A percentile compares a stretch with the other conserved stretches of the same genome.
These are phyloP conservation scores for Clytia hemisphaerica DNA, from an alignment of 30 jellyfish, hydroid and myxozoan genomes.

Conservation along the genomic window DNA sequence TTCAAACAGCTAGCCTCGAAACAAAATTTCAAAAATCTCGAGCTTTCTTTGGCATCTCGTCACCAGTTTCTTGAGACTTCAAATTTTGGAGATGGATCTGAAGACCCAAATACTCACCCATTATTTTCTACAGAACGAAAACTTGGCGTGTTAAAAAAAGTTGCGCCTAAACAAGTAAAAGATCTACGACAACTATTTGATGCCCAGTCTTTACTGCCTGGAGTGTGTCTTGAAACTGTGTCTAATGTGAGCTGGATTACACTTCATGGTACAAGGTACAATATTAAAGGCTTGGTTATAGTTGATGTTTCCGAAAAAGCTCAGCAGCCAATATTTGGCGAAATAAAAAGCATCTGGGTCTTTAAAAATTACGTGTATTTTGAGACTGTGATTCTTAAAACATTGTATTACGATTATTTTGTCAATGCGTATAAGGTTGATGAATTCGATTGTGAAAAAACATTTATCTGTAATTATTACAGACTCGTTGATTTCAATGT, in stretches of 20 bases:
- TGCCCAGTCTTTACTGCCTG: constrained; percentile 7
- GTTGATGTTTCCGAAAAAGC: constrained; percentile 8
- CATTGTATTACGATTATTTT: not conserved
- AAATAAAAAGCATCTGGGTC: not conserved
- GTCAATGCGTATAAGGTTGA: constrained; percentile 15
- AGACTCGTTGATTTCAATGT: constrained; percentile 25
- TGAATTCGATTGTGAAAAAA: not conserved
- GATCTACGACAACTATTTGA: not conserved
- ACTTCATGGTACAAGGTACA: constrained; percentile 9
- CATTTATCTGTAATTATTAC: not conserved
- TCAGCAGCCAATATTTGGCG: constrained; percentile 17
- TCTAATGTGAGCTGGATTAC: constrained; percentile 21
- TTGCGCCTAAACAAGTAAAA: not conserved
- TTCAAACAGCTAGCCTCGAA: constrained; percentile 6
- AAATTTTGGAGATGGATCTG: constrained; percentile 3
- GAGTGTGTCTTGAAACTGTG: not conserved
- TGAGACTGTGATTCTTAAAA: constrained; percentile 1
- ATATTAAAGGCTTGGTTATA: constrained; percentile 3
- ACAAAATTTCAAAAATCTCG: constrained; percentile 17
- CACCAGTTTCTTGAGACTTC: constrained; percentile 8
- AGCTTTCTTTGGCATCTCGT: constrained; percentile 6
- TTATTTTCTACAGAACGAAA: constrained; percentile 11
- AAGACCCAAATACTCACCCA: constrained; percentile 8
- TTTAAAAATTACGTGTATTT: not conserved
- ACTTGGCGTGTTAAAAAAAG: constrained; percentile 12